Conservation (phyloP, 2,888 invertebrate species). For the Tetramorium bicarinatum region DNA sequence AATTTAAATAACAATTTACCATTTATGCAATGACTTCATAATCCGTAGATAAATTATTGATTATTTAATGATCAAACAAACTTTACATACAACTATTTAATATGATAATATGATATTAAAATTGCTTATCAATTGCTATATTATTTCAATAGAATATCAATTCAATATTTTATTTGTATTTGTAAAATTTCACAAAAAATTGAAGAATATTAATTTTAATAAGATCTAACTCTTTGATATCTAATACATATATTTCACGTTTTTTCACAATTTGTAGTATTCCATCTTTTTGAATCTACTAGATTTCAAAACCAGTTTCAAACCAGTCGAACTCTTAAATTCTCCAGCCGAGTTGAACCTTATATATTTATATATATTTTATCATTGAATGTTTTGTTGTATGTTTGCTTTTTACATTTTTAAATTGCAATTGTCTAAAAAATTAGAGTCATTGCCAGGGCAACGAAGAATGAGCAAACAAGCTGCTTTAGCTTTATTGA, state of each 20-base stretch:
- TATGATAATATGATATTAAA: constrained; percentile 17
- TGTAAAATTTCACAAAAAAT: constrained; percentile 20
- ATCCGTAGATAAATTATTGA: constrained; percentile 5
- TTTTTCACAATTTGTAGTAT: neutral
- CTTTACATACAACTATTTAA: constrained; percentile 17
- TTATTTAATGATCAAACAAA: constrained; percentile 31
- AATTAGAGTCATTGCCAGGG: neutral
- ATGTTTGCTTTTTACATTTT: neutral
- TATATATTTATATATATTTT: neutral
- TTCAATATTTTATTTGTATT: constrained; percentile 16
- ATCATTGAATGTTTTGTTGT: neutral
- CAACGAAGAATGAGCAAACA: neutral
- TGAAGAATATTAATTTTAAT: neutral
- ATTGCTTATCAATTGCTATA: constrained; percentile 13
- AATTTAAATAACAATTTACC: constrained; percentile 15
- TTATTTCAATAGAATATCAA: constrained; percentile 22
- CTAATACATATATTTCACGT: neutral
- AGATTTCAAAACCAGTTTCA: neutral
- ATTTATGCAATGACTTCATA: constrained; percentile 26
- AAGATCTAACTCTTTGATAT: constrained; percentile 20
- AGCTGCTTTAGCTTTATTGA: constrained; percentile 8
- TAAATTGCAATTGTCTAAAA: neutral
- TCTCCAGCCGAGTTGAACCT: neutral
- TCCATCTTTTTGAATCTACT: neutral
- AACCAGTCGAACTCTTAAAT: neutral